Conservation (phyloP, 2,113 vertebrate genomes). For the Rhadina sibilatrix region DNA sequence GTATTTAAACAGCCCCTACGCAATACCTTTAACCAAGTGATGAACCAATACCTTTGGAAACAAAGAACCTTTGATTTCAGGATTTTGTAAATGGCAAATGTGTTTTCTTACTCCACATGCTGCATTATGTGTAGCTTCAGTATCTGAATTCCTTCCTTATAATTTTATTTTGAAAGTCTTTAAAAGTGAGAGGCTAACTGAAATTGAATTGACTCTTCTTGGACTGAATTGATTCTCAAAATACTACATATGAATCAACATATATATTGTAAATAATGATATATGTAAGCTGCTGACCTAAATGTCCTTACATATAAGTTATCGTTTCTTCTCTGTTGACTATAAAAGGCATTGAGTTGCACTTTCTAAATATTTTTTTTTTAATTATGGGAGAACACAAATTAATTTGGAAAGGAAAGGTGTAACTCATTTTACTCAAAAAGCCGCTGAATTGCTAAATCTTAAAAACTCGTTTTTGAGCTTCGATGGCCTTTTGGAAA, state of each 20-base stretch:
- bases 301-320: not conserved
- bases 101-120: not conserved
- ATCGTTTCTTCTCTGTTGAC: not conserved
- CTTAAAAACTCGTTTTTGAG: not conserved
- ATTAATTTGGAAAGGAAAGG: not conserved
- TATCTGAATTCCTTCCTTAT: not conserved
- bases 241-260: not conserved
- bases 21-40: not conserved
- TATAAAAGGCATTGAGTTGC: not conserved
- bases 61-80: conserved; percentile 8
- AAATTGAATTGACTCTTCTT: not conserved
- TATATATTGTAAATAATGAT: not conserved
- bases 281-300: not conserved
- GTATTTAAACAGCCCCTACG: not conserved
- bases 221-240: not conserved
- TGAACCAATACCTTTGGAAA: not conserved
- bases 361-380: not conserved
- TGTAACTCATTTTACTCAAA: not conserved
- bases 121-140: not conserved
- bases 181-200: not conserved
- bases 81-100: not conserved
- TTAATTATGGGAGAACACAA: not conserved
- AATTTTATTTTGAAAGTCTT: not conserved
- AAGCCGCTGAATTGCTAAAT: not conserved
- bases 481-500: not conserved